Conservation (phyloP, 92 coral and sea anemone genomes). For the Phymanthus crucifer region DNA sequence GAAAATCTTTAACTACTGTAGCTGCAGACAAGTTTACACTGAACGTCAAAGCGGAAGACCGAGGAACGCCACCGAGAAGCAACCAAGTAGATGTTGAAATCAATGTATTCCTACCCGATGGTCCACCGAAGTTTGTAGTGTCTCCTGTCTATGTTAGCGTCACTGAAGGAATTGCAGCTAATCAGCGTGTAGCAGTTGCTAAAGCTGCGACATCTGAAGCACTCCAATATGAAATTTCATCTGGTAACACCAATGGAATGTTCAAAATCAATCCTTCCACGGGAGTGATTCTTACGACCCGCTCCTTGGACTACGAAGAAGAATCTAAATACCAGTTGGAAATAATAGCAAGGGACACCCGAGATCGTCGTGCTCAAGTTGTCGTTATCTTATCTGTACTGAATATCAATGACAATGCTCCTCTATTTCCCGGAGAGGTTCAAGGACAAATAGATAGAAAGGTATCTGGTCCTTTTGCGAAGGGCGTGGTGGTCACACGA, state of each 20-base stretch:
- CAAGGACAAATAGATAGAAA: constrained; percentile 71
- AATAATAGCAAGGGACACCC: constrained; percentile 76
- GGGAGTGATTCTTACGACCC: constrained; percentile 70
- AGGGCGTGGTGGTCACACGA: constrained; percentile 74
- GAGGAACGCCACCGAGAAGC: constrained; percentile 38
- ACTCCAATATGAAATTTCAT: constrained; percentile 65
- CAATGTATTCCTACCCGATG: constrained; percentile 82
- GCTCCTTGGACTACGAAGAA: constrained; percentile 76
- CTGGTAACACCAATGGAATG: constrained; percentile 67
- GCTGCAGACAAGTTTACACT: constrained; percentile 71
- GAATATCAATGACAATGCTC: constrained; percentile 86
- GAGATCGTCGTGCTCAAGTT: constrained; percentile 82
- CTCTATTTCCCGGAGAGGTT: constrained; percentile 71
- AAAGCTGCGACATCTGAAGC: constrained; percentile 96
- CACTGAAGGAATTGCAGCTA: constrained; percentile 69
- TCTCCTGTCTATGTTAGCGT: constrained; percentile 63
- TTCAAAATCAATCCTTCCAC: constrained; percentile 74
- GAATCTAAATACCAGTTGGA: constrained; percentile 52
- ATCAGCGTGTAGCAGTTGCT: constrained; percentile 80
- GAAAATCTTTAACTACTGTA: constrained; percentile 75
- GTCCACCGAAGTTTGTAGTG: constrained; percentile 83
- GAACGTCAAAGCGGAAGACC: constrained; percentile 72
- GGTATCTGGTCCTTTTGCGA: constrained; percentile 66
- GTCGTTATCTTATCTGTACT: constrained; percentile 64
- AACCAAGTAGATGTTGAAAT: constrained; percentile 55